These are phyloP conservation scores for Agrilus mali DNA, from an alignment of 2,888 invertebrate genomes.

Conservation along the genomic window DNA sequence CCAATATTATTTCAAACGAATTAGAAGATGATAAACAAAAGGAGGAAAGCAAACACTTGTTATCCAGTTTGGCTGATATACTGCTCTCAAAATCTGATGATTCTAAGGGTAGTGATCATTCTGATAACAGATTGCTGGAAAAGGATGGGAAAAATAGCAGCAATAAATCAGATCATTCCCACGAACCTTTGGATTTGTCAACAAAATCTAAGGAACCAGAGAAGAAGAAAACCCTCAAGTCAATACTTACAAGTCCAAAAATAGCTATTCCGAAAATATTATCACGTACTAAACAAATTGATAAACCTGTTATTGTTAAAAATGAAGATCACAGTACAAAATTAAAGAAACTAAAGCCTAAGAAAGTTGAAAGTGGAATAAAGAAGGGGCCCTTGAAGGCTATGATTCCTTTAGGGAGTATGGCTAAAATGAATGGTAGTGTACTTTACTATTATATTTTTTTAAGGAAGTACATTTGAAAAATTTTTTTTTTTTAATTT, in stretches of 20 bases:
- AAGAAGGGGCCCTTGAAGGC: conserved; percentile 17
- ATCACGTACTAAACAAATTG: background rate
- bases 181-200: conserved; percentile 9
- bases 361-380: conserved; percentile 6
- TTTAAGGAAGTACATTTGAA: background rate
- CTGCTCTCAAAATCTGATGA: conserved; percentile 8
- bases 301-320: background rate
- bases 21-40: conserved; percentile 10
- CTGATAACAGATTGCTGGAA: conserved; percentile 8
- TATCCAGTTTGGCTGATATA: conserved; percentile 14
- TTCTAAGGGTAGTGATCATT: conserved; percentile 7
- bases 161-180: conserved; percentile 4
- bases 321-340: background rate
- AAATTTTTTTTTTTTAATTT: background rate
- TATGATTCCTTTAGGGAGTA: conserved; percentile 14
- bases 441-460: background rate
- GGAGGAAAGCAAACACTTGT: conserved; percentile 12
- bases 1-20: conserved; percentile 12
- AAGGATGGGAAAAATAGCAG: conserved; percentile 2
- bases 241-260: conserved; percentile 8
- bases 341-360: conserved; percentile 12
- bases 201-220: conserved; percentile 1
- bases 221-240: conserved; percentile 4
- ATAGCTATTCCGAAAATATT: background rate
- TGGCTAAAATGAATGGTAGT: conserved; percentile 10